Conservation (phyloP, 1,140 invertebrate genomes). For the Cydia pomonella region DNA sequence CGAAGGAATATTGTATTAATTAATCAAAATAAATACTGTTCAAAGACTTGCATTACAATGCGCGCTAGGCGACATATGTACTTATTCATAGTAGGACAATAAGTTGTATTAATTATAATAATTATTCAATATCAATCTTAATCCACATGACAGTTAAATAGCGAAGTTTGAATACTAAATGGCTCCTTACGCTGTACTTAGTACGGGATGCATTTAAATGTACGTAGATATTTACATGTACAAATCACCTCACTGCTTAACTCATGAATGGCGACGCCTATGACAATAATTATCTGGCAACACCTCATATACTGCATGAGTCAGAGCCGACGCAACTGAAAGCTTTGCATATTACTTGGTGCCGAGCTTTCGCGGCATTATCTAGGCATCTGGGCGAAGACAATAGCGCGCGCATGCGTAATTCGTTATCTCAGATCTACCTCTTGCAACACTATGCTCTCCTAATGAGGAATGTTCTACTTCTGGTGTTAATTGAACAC, state of each 20-base stretch:
- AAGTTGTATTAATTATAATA: neutral
- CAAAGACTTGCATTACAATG: neutral
- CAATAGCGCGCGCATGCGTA: constrained; percentile 77
- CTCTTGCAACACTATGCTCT: constrained; percentile 70
- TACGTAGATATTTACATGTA: neutral
- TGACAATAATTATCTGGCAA: constrained; percentile 34
- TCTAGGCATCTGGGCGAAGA: constrained; percentile 73
- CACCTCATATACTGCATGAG: constrained; percentile 46
- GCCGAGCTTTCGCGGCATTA: constrained; percentile 64
- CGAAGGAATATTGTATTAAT: neutral
- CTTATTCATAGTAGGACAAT: too few relatives aligned
- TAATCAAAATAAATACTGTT: neutral
- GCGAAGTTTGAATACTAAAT: neutral
- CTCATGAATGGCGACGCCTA: constrained; percentile 21
- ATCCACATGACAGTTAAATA: neutral
- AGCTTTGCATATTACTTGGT: constrained; percentile 51
- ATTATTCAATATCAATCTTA: neutral
- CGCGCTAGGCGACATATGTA: too few relatives aligned
- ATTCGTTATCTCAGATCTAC: constrained; percentile 75
- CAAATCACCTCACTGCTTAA: neutral
- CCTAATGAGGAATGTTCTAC: constrained; percentile 76
- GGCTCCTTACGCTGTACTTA: neutral
- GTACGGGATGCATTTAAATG: neutral
- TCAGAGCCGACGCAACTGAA: constrained; percentile 55
- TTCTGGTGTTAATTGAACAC: constrained; percentile 75